Conservation (phyloP, 2,113 vertebrate genomes). For the Eptesicus fuscus region DNA sequence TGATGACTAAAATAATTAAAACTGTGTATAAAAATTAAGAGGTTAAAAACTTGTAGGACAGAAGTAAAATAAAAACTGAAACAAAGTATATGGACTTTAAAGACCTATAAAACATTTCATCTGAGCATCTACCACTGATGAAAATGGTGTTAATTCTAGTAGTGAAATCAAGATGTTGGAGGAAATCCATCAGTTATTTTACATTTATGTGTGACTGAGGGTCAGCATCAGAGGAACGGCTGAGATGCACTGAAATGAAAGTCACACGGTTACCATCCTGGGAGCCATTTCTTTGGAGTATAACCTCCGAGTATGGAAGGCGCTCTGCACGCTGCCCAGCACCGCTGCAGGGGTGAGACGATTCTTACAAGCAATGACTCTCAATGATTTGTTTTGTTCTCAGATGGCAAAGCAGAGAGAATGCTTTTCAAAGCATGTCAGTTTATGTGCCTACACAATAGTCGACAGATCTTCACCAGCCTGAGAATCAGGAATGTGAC, state of each 20-base stretch:
- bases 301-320: too few species aligned
- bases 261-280: not conserved
- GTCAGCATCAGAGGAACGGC: not conserved
- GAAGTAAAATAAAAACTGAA: slow-evolving; percentile 1
- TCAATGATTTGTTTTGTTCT: slow-evolving; percentile 12
- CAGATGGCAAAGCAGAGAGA: not conserved
- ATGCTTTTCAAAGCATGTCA: not conserved
- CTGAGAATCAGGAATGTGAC: not conserved
- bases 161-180: not conserved
- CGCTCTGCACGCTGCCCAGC: not conserved
- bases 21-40: slow-evolving; percentile 10
- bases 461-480: not conserved
- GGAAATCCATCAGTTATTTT: not conserved
- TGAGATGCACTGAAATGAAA: not conserved
- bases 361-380: not conserved
- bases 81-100: not conserved
- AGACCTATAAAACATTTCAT: not conserved
- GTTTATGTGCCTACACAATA: not conserved
- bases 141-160: not conserved
- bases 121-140: not conserved
- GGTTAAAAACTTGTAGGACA: not conserved
- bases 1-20: slow-evolving; percentile 16
- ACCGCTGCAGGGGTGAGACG: not conserved
- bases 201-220: not conserved
- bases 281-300: not conserved